These are phyloP conservation scores for Zoanthus solanderi DNA, from an alignment of 92 coral and sea anemone genomes.

Conservation along the genomic window DNA sequence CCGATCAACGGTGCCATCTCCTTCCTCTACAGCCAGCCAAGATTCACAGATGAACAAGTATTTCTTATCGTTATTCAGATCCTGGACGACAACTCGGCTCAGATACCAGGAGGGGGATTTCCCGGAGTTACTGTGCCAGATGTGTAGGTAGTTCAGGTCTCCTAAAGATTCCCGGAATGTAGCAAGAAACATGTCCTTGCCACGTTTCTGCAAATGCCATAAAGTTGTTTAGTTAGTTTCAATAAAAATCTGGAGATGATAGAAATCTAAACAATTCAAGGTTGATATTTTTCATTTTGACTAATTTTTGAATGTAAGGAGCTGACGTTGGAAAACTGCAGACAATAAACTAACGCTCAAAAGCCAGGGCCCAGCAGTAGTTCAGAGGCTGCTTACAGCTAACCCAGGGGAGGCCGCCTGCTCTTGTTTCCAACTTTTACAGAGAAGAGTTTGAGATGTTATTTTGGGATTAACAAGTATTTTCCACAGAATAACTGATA, in stretches of 20 bases:
- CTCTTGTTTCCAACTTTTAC: too few species aligned
- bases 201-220: constrained; percentile 62
- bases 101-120: constrained; percentile 89
- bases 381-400: too few species aligned
- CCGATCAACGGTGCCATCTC: constrained; percentile 83
- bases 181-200: constrained; percentile 87
- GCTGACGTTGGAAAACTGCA: too few species aligned
- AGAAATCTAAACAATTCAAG: neutral
- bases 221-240: neutral
- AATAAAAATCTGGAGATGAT: neutral
- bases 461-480: too few species aligned
- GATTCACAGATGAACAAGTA: constrained; percentile 86
- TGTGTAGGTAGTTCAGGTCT: constrained; percentile 83
- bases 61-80: constrained; percentile 86
- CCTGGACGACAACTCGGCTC: constrained; percentile 87
- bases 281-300: too few species aligned
- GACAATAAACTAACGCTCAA: too few species aligned
- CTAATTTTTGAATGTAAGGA: too few species aligned
- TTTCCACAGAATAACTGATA: too few species aligned
- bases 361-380: too few species aligned
- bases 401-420: too few species aligned
- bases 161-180: constrained; percentile 89
- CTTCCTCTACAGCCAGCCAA: constrained; percentile 97
- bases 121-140: constrained; percentile 96
- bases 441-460: too few species aligned